phyloP scores from a whole-genome alignment of 1,140 invertebrate species.

The Trachymyrmex cornetzi region DNA sequence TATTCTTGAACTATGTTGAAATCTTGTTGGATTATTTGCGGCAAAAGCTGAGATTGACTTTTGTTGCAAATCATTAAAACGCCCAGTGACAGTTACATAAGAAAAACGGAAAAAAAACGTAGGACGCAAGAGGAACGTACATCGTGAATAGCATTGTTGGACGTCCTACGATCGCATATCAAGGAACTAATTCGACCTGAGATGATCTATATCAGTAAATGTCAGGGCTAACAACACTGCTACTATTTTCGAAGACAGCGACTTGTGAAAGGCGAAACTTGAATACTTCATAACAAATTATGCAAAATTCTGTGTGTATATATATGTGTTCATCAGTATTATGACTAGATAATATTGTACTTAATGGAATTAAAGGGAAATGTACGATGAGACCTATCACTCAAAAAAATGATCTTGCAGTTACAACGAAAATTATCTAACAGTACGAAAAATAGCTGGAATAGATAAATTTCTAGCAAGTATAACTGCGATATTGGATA shows the following conservation, averaged over 20 bases:
- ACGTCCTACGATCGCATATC: conserved; percentile 34
- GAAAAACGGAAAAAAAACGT: conserved; percentile 4
- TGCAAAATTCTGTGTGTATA: background rate
- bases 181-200: conserved; percentile 69
- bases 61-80: conserved; percentile 5
- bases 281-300: conserved; percentile 72
- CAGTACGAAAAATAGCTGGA: too few species aligned
- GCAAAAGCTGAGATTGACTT: background rate
- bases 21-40: background rate
- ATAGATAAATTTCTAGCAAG: too few species aligned
- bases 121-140: background rate
- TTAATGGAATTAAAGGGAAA: background rate
- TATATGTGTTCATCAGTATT: background rate
- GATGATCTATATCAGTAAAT: conserved; percentile 74
- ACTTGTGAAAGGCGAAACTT: conserved; percentile 80
- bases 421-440: too few species aligned
- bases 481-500: too few species aligned
- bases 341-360: background rate
- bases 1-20: background rate
- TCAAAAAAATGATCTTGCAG: too few species aligned
- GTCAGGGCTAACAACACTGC: conserved; percentile 69
- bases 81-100: background rate
- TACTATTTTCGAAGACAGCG: conserved; percentile 62
- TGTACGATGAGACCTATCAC: background rate
- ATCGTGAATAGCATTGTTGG: background rate